These are phyloP conservation scores for Cinclus cinclus DNA, from an alignment of 2,113 vertebrate species.

Conservation along the genomic window DNA sequence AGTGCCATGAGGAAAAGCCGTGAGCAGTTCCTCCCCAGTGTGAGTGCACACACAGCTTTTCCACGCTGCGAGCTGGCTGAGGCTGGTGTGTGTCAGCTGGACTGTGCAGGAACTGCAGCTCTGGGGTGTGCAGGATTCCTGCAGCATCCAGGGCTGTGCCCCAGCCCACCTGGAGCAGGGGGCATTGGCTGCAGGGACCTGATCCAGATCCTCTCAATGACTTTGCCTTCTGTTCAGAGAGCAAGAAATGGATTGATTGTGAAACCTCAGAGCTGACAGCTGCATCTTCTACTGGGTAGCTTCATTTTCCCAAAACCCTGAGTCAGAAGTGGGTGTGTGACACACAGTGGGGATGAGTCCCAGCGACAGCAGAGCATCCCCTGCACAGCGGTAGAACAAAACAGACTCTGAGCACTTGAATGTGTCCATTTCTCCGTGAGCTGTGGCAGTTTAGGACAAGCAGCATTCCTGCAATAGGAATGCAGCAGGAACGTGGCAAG, in stretches of 20 bases:
- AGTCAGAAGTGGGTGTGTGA: rapidly evolving
- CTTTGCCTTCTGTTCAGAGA: not conserved
- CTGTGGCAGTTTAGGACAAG: not conserved
- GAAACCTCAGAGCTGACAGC: not conserved
- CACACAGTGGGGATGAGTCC: not conserved
- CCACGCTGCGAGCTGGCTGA: rapidly evolving
- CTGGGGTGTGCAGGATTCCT: not conserved
- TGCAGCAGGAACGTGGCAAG: not conserved
- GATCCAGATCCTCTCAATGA: not conserved
- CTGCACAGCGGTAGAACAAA: rapidly evolving
- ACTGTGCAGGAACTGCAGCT: not conserved
- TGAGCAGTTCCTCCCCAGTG: rapidly evolving
- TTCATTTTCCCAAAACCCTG: not conserved
- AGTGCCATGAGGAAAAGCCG: not conserved
- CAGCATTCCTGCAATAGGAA: not conserved
- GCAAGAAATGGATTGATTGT: rapidly evolving
- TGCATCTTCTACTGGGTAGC: not conserved
- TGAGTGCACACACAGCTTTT: not conserved
- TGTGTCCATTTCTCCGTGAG: not conserved
- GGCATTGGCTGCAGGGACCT: not conserved
- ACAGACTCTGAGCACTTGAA: too few relatives aligned
- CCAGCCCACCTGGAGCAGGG: not conserved
- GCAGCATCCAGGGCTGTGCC: not conserved
- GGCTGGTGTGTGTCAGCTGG: not conserved
- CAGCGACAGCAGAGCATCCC: not conserved